These are phyloP conservation scores for Halichoeres trimaculatus DNA, from an alignment of 2,113 vertebrate species.

Conservation along the genomic window DNA sequence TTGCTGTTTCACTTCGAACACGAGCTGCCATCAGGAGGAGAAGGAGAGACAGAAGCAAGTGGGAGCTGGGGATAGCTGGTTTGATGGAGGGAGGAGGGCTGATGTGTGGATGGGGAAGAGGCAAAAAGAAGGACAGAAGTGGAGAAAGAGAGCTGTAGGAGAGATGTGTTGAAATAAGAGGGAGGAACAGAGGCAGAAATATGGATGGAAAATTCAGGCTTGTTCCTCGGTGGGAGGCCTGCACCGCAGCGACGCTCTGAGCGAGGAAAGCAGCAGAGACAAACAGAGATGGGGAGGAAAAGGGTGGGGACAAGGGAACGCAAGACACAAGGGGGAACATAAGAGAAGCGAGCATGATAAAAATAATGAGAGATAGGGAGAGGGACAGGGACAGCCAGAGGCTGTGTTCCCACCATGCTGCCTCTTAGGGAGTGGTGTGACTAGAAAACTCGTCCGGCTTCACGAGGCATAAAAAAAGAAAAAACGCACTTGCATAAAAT, in stretches of 20 bases:
- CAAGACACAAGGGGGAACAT: slow-evolving; percentile 67
- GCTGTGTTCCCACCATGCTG: slow-evolving; percentile 74
- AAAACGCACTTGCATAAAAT: slow-evolving; percentile 54
- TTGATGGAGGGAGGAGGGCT: slow-evolving; percentile 13
- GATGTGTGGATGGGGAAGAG: slow-evolving; percentile 28
- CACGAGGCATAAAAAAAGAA: slow-evolving; percentile 38
- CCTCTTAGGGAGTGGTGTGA: slow-evolving; percentile 76
- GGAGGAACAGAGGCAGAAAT: slow-evolving; percentile 60
- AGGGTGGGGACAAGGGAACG: slow-evolving; percentile 64
- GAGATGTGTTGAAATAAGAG: slow-evolving; percentile 59
- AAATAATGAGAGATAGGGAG: slow-evolving; percentile 75
- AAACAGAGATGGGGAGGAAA: slow-evolving; percentile 62
- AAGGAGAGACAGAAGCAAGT: slow-evolving; percentile 37
- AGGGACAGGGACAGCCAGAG: slow-evolving; percentile 75
- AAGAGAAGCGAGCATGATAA: slow-evolving; percentile 63
- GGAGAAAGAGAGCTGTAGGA: slow-evolving; percentile 69
- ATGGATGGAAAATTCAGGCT: slow-evolving; percentile 68
- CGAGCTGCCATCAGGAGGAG: slow-evolving; percentile 62
- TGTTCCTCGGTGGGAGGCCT: slow-evolving; percentile 75
- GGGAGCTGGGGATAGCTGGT: slow-evolving; percentile 27
- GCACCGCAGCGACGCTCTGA: slow-evolving; percentile 67
- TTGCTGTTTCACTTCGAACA: slow-evolving; percentile 68
- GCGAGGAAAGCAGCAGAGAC: slow-evolving; percentile 65
- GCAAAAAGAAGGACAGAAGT: slow-evolving; percentile 51
- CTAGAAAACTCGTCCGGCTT: slow-evolving; percentile 62